Evolutionary conservation across 2,888 invertebrate species (phyloP).

Genomic region (Deilephila elpenor): DNA sequence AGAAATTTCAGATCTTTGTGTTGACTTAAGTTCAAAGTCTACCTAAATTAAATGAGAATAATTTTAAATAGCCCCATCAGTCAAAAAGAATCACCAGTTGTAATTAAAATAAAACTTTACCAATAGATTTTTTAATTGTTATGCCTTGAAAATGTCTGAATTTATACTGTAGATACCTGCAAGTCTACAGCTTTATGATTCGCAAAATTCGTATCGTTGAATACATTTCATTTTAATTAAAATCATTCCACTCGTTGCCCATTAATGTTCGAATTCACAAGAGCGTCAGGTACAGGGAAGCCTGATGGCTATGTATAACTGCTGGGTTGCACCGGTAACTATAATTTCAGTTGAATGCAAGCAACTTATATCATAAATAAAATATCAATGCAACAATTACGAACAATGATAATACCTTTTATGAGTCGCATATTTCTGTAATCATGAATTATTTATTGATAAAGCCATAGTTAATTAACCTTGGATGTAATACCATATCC

Average conservation of each 20-base stretch:
- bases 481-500: conserved; percentile 44
- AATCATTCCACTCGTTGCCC: not conserved
- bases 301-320: not conserved
- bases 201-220: not conserved
- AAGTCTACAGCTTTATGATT: not conserved
- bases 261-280: not conserved
- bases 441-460: conserved; percentile 68
- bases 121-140: too few relatives aligned
- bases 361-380: conserved; percentile 44
- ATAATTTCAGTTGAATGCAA: conserved; percentile 20
- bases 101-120: too few relatives aligned
- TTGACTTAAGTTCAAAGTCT: too few relatives aligned
- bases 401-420: conserved; percentile 45
- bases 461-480: conserved; percentile 48
- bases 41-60: too few relatives aligned
- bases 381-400: conserved; percentile 48
- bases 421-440: conserved; percentile 54
- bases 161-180: too few relatives aligned
- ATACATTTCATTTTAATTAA: not conserved
- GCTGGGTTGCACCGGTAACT: conserved; percentile 15
- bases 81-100: too few relatives aligned
- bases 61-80: too few relatives aligned
- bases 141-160: too few relatives aligned
- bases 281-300: not conserved
- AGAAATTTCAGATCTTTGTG: too few relatives aligned